Evolutionary conservation across 2,888 invertebrate genomes (phyloP).

Genomic region (Eremobia ochroleuca): DNA sequence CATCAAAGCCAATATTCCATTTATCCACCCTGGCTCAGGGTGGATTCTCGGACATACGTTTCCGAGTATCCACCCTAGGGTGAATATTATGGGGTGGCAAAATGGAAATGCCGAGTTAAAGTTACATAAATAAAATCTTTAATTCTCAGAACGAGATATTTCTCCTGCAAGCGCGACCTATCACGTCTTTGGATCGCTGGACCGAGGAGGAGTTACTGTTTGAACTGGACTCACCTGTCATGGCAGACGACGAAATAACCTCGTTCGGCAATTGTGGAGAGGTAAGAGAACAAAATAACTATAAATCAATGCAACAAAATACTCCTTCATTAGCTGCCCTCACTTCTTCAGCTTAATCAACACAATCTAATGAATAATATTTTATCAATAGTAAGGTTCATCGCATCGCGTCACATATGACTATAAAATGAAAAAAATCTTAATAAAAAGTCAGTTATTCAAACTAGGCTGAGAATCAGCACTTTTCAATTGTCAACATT

Average conservation of each 20-base stretch:
- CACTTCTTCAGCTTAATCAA: not conserved
- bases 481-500: no score
- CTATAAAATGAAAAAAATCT: no score
- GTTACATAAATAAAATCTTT: not conserved
- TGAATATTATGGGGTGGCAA: no score
- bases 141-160: slow-evolving; percentile 89
- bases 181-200: slow-evolving; percentile 94
- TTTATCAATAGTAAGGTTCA: not conserved
- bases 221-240: slow-evolving; percentile 93
- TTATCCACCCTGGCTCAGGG: no score
- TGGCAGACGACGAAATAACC: slow-evolving; percentile 92
- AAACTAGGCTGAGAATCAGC: no score
- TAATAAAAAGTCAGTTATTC: no score
- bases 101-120: no score
- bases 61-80: no score
- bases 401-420: not conserved
- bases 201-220: slow-evolving; percentile 95
- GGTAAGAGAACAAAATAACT: slow-evolving; percentile 75
- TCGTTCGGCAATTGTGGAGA: slow-evolving; percentile 95
- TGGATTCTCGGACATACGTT: no score
- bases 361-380: not conserved
- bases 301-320: not conserved
- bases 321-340: no score
- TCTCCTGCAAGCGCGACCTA: slow-evolving; percentile 94
- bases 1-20: no score